Evolutionary conservation across 2,113 vertebrate species (phyloP).

Genomic region (Odocoileus hemionus): DNA sequence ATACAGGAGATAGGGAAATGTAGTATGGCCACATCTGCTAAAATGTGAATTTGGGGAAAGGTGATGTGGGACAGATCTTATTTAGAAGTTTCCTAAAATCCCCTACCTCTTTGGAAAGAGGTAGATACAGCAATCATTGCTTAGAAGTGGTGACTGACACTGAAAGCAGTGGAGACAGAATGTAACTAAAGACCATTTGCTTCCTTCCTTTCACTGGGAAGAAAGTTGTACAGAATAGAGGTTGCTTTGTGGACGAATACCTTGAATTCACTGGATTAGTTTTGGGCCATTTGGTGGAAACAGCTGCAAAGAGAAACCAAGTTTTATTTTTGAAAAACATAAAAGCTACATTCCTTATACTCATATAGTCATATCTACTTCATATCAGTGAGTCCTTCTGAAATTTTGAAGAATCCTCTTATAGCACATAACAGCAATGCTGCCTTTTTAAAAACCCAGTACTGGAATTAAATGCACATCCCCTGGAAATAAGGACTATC

Average conservation of each 20-base stretch:
- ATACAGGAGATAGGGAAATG: neutral
- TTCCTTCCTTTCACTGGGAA: accelerated
- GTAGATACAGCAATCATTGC: accelerated
- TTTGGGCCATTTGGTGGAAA: neutral
- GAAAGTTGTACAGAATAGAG: neutral
- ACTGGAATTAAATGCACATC: conserved; percentile 14
- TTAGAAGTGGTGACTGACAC: neutral
- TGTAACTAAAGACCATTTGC: neutral
- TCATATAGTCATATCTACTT: neutral
- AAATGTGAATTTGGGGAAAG: neutral
- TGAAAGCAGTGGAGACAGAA: neutral
- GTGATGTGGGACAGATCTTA: accelerated
- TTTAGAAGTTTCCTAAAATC: neutral
- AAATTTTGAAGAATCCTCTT: neutral
- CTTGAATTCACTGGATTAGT: neutral
- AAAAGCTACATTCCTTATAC: neutral
- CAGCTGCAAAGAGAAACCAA: neutral
- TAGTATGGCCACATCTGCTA: neutral
- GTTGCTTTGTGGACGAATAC: neutral
- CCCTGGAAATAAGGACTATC: conserved; percentile 11
- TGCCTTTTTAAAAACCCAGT: neutral
- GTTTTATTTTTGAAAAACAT: neutral
- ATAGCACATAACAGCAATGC: accelerated
- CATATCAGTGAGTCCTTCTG: neutral
- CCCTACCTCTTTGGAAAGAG: neutral